These are phyloP conservation scores for Trididemnum clinides DNA, from an alignment of 23 tunicate species.

Conservation along the genomic window DNA sequence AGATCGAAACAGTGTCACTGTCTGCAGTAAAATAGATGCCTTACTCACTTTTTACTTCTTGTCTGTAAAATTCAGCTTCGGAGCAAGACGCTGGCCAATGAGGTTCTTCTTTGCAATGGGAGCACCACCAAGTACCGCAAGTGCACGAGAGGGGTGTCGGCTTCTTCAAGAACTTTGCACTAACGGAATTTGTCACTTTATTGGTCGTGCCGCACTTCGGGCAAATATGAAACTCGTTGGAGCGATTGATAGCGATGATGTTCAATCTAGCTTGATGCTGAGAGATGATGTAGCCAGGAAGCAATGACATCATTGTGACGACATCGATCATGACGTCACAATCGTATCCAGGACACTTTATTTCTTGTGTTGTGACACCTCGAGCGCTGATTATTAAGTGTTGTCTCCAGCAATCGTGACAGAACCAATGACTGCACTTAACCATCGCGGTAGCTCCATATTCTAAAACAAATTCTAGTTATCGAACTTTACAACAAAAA, in stretches of 20 bases:
- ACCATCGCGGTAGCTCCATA: slow-evolving; percentile 14
- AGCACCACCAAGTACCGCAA: slow-evolving; percentile 55
- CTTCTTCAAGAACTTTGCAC: not conserved
- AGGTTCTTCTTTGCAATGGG: slow-evolving; percentile 24
- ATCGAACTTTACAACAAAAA: not conserved
- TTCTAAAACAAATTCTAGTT: not conserved
- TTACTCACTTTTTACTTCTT: not conserved
- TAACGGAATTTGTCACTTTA: not conserved
- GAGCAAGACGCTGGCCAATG: slow-evolving; percentile 68
- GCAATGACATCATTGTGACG: slow-evolving; percentile 29
- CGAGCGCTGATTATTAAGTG: not conserved
- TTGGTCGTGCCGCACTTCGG: slow-evolving; percentile 18
- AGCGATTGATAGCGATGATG: not conserved
- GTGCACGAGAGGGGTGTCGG: slow-evolving; percentile 13
- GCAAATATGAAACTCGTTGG: not conserved
- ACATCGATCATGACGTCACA: slow-evolving; percentile 31
- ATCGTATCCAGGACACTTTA: slow-evolving; percentile 36
- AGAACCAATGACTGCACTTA: slow-evolving; percentile 59
- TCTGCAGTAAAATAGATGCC: too few species aligned
- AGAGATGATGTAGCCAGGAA: slow-evolving; percentile 39
- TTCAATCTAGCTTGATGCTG: not conserved
- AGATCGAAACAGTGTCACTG: too few species aligned
- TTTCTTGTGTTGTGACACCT: not conserved
- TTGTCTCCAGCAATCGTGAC: slow-evolving; percentile 44
- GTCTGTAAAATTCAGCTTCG: slow-evolving; percentile 17